Evolutionary conservation across 2,113 vertebrate genomes (phyloP).

Genomic region (Camelus bactrianus): DNA sequence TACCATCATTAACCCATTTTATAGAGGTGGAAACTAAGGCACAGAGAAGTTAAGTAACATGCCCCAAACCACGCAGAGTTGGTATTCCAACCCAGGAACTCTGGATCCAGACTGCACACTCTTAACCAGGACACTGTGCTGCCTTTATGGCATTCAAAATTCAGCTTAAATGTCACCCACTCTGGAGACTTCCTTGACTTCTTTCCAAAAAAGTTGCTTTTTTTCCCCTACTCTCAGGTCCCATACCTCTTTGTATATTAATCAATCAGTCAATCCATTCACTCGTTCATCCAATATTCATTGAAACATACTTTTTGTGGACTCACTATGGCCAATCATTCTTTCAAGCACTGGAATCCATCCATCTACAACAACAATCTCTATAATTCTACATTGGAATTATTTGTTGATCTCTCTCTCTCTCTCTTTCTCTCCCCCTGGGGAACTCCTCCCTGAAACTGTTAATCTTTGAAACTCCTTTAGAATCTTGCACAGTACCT

Average conservation of each 20-base stretch:
- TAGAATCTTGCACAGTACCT: constrained; percentile 32
- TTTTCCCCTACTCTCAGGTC: background rate
- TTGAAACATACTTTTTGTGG: background rate
- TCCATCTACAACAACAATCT: background rate
- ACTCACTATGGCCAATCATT: background rate
- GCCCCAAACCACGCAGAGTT: background rate
- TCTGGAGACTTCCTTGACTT: background rate
- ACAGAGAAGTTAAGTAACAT: constrained; percentile 6
- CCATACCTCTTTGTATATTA: background rate
- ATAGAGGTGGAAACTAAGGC: background rate
- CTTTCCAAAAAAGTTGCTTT: background rate
- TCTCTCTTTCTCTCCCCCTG: background rate
- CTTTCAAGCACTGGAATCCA: background rate
- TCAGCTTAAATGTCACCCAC: constrained; percentile 5
- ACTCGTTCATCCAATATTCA: background rate
- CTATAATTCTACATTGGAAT: background rate
- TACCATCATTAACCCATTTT: background rate
- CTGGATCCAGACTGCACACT: background rate
- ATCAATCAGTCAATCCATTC: background rate
- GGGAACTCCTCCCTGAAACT: background rate
- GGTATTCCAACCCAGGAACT: background rate
- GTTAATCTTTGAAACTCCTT: constrained; percentile 22
- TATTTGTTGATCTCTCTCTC: background rate
- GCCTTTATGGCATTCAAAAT: constrained; percentile 9
- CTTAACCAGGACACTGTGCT: background rate